Evolutionary conservation across 1,140 invertebrate genomes (phyloP), one percentile per base, ranked within the genome.

Genomic region (Psix sp.): DNA sequence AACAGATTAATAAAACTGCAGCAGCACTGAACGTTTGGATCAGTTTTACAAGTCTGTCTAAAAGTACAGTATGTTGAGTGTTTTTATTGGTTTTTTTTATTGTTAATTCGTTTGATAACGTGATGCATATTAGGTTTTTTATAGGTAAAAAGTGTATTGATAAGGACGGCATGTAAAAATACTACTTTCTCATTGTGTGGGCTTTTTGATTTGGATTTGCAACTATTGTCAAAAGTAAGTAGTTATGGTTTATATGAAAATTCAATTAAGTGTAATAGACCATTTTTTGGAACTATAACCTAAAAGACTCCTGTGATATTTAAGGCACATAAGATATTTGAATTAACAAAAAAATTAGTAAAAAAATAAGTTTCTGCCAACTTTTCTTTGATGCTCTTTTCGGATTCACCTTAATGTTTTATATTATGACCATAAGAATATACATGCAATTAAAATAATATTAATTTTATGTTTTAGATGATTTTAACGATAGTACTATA

Each of bases 141-240:
- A 9, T 29, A 52, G 49, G 40, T 40, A 3, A 52, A 52, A 40
- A 7, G 9, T 38, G 10, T 39, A 13, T 24, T 40, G 5, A 16
- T 17, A 4, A 1, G 35, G 2, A 15, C 49, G 11, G 10, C 40
- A 10, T 20, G 7, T 9, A 24, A 20, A 39, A 39, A 52, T 17
- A 1, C 40, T 0, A 24, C 39, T 26, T 16, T 52, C n/a, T 52
- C 49, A 4, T 15, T 52, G 36, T 39, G 49, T 6, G 49, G 49
- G 6, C 29, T 52, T 13, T 38, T 52, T 6, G 16, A 39, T 26
- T 26, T 40, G 17, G 49, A 52, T 40, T 52, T 52, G 11, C 5
- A 26, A 9, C 21, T 52, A 2, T 52, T 52, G 24, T 24, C 9
- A 0, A 26, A 24, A 15, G 48, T 21, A 39, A 52, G 48, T n/a